Percentiles rank a stretch among this genome's conserved stretches.
phyloP scores from a whole-genome alignment of 2,797 vertebrate species.

The Ceyx erithaca region DNA sequence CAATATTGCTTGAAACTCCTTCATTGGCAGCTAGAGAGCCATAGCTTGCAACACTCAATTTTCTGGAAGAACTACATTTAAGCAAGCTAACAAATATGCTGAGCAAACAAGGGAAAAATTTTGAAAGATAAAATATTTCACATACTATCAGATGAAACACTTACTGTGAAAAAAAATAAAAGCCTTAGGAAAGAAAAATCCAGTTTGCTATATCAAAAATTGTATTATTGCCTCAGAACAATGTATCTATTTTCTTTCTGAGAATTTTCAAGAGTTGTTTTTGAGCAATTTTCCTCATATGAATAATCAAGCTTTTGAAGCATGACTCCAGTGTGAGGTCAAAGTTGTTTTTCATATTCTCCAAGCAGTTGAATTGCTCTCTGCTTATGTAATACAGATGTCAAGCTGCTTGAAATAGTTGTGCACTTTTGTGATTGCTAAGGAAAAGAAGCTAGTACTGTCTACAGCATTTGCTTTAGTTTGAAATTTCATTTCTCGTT shows the following conservation, averaged over 20 bases:
- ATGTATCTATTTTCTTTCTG: conserved; percentile 57
- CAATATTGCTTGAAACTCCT: neutral
- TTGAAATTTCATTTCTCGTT: neutral
- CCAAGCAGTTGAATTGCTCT: conserved; percentile 67
- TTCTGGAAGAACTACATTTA: neutral
- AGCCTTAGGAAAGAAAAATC: neutral
- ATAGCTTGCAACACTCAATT: neutral
- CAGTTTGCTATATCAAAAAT: conserved; percentile 33
- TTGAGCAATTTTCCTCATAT: conserved; percentile 52
- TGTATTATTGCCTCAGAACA: conserved; percentile 45
- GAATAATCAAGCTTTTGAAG: conserved; percentile 70
- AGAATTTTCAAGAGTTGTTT: conserved; percentile 60
- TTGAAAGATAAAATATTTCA: conserved; percentile 39
- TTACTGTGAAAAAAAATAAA: neutral
- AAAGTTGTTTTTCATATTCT: conserved; percentile 73
- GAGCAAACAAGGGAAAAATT: conserved; percentile 21
- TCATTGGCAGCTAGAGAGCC: neutral
- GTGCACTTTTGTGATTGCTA: conserved; percentile 44
- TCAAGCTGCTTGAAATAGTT: conserved; percentile 69
- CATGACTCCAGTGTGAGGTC: conserved; percentile 69
- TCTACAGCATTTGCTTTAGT: neutral
- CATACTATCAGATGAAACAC: conserved; percentile 15
- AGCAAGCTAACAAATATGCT: neutral
- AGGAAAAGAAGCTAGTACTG: conserved; percentile 15
- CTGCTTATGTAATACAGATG: conserved; percentile 76